Conservation (phyloP, 2,113 vertebrate genomes). For the Pachycephala philippinensis region DNA sequence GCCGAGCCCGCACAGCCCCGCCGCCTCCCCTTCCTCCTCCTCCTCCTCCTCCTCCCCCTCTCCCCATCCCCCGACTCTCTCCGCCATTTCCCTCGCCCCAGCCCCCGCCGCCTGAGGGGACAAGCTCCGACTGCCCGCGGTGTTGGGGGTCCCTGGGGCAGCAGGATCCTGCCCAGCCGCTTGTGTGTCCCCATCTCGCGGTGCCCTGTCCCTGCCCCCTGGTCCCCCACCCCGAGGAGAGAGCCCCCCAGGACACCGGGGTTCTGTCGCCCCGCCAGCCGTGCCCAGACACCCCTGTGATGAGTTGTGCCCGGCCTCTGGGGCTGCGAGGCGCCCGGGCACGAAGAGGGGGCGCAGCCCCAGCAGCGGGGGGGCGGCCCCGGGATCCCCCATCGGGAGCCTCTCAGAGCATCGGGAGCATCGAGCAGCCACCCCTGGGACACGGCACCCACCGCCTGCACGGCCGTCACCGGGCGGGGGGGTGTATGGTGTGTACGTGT, state of each 20-base stretch:
- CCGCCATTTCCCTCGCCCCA: constrained; percentile 2
- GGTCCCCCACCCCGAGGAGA: neutral
- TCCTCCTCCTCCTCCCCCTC: neutral
- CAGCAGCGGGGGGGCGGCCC: neutral
- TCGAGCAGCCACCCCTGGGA: neutral
- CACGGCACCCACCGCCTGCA: neutral
- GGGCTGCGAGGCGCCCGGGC: neutral
- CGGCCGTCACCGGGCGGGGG: neutral
- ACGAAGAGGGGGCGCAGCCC: no score
- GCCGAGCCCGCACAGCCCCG: neutral
- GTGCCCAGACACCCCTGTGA: neutral
- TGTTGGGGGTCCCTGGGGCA: neutral
- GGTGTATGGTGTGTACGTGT: neutral
- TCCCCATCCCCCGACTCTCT: neutral
- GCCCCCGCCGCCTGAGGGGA: neutral
- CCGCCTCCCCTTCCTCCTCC: neutral
- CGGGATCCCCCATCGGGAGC: neutral
- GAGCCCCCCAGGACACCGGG: neutral
- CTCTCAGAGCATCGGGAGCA: neutral
- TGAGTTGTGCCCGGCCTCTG: neutral
- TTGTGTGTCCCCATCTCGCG: no score
- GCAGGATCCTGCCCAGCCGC: no score
- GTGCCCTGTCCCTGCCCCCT: neutral
- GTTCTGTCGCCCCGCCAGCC: neutral
- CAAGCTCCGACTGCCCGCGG: neutral